Percentiles rank a stretch among this genome's conserved stretches.
Evolutionary conservation across 1,140 invertebrate genomes (phyloP).

Genomic region (Camponotus floridanus): DNA sequence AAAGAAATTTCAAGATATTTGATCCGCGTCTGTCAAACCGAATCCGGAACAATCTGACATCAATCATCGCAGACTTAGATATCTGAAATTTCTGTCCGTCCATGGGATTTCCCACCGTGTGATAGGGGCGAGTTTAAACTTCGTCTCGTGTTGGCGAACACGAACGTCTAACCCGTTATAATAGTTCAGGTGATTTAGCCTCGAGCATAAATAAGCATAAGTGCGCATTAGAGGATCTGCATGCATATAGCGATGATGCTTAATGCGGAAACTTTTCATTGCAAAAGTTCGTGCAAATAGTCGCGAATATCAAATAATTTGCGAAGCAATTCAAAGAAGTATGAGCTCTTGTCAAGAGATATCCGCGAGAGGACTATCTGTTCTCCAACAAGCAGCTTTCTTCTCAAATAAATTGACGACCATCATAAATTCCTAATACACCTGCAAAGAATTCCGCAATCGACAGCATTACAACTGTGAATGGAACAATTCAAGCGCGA

Average conservation of each 20-base stretch:
- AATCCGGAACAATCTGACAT: background rate
- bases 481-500: constrained; percentile 23
- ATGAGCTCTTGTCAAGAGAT: constrained; percentile 23
- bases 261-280: constrained; percentile 69
- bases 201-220: constrained; percentile 62
- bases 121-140: constrained; percentile 51
- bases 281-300: constrained; percentile 45
- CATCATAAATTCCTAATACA: background rate
- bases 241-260: constrained; percentile 32
- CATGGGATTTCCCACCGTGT: background rate
- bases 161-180: constrained; percentile 34
- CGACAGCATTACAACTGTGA: background rate
- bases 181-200: constrained; percentile 65
- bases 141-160: constrained; percentile 18
- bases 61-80: background rate
- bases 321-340: background rate
- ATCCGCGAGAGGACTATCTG: background rate
- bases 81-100: constrained; percentile 17
- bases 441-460: background rate
- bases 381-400: background rate
- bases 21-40: no score
- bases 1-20: background rate
- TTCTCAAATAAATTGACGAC: background rate
- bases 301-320: constrained; percentile 23
- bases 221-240: constrained; percentile 47